These are phyloP conservation scores for Philereme vetulata DNA, from an alignment of 2,888 invertebrate genomes.

Conservation along the genomic window DNA sequence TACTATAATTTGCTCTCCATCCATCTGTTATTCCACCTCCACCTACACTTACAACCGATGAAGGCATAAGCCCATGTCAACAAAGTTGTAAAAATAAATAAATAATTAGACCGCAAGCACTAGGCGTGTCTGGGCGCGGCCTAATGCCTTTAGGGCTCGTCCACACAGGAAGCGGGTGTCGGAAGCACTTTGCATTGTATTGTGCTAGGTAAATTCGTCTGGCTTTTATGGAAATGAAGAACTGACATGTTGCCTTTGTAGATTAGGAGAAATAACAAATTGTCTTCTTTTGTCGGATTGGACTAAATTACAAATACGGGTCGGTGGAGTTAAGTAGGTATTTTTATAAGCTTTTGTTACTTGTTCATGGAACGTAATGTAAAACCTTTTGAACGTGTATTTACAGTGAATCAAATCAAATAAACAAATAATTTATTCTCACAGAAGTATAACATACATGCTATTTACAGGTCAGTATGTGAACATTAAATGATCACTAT, in stretches of 20 bases:
- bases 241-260: conserved; percentile 13
- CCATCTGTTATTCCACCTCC: not conserved
- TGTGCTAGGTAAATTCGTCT: conserved; percentile 20
- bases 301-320: not conserved
- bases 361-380: too few species aligned
- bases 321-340: not conserved
- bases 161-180: conserved; percentile 41
- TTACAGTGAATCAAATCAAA: too few species aligned
- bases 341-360: not conserved
- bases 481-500: too few species aligned
- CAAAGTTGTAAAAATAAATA: conserved; percentile 41
- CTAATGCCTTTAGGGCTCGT: conserved; percentile 54
- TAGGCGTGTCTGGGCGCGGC: conserved; percentile 54
- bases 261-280: conserved; percentile 11
- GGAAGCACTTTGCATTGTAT: conserved; percentile 51
- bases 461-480: too few species aligned
- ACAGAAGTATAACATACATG: too few species aligned
- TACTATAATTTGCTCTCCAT: too few species aligned
- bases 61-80: conserved; percentile 20
- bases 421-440: too few species aligned
- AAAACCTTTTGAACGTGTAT: too few species aligned
- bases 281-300: conserved; percentile 4
- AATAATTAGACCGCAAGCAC: conserved; percentile 53
- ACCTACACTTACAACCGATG: conserved; percentile 21
- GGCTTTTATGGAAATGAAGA: conserved; percentile 27